These are phyloP conservation scores for Knipowitschia caucasica DNA, from an alignment of 2,797 vertebrate species.

Conservation along the genomic window DNA sequence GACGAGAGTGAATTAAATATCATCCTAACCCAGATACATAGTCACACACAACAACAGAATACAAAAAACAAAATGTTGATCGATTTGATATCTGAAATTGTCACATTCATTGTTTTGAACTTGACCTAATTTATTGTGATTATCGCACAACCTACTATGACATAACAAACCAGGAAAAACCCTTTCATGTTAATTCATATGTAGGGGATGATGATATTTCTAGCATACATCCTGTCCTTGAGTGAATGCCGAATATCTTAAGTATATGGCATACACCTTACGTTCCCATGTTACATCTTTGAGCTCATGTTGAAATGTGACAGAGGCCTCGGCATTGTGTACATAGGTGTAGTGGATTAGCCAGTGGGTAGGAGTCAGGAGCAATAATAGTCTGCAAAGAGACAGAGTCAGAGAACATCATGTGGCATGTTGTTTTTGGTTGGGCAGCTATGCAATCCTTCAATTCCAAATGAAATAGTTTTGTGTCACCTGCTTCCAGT, in stretches of 20 bases:
- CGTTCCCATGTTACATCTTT: constrained; percentile 9
- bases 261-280: constrained; percentile 12
- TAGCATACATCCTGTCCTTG: constrained; percentile 48
- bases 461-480: constrained; percentile 18
- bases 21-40: no score
- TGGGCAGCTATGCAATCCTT: constrained; percentile 22
- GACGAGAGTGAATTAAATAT: no score
- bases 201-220: constrained; percentile 24
- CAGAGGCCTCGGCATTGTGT: constrained; percentile 6
- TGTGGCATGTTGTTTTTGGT: constrained; percentile 28
- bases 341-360: background rate
- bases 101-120: no score
- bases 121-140: no score
- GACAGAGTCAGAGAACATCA: constrained; percentile 23
- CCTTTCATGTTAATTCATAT: background rate
- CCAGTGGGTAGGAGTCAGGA: constrained; percentile 8
- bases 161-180: constrained; percentile 1
- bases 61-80: no score
- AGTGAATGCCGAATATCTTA: constrained; percentile 18
- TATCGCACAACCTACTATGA: background rate
- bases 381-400: constrained; percentile 1
- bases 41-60: no score
- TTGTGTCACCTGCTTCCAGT: constrained; percentile 9
- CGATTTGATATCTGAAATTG: no score
- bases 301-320: constrained; percentile 6